phyloP scores from a whole-genome alignment of 92 coral and sea anemone genomes.

The Epizoanthus stellaris region DNA sequence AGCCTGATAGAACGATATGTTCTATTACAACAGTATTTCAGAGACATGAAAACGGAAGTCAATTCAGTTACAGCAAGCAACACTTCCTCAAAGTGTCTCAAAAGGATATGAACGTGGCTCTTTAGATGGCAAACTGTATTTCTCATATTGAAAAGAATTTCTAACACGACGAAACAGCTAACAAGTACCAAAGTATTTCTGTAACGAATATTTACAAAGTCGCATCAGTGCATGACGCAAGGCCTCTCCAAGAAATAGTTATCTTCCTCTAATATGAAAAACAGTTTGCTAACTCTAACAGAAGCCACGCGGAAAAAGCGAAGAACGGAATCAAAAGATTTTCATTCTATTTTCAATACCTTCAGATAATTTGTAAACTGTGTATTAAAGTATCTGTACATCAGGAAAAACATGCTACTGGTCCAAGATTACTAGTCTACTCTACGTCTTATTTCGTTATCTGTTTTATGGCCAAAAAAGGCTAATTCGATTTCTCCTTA shows the following conservation, averaged over 20 bases:
- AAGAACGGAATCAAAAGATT: neutral
- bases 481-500: neutral
- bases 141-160: slow-evolving; percentile 13
- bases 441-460: slow-evolving; percentile 14
- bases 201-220: slow-evolving; percentile 27
- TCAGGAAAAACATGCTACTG: slow-evolving; percentile 5
- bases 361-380: slow-evolving; percentile 7
- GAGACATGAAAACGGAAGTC: slow-evolving; percentile 5
- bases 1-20: slow-evolving; percentile 19
- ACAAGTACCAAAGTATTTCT: neutral
- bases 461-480: neutral
- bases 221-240: slow-evolving; percentile 1
- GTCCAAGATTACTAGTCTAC: neutral
- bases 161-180: neutral
- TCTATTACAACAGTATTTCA: slow-evolving; percentile 8
- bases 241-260: neutral
- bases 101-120: neutral
- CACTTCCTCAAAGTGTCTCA: neutral
- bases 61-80: neutral
- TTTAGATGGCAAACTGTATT: neutral
- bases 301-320: neutral
- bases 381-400: slow-evolving; percentile 32
- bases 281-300: neutral
- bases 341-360: neutral
- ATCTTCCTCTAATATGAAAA: slow-evolving; percentile 22